Evolutionary conservation across 2,888 invertebrate species (phyloP).

Genomic region (Leucania comma): DNA sequence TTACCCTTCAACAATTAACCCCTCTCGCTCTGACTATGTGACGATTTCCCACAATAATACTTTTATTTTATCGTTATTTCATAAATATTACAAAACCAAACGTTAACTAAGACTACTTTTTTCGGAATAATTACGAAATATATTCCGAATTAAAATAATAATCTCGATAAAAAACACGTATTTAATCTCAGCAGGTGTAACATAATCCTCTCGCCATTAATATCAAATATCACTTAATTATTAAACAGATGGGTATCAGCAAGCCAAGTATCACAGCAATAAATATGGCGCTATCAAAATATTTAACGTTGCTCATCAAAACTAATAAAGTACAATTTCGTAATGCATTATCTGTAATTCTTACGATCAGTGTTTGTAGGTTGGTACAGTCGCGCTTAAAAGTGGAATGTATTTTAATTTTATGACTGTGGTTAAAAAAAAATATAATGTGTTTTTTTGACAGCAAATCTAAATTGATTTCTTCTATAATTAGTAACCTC

Average conservation of each 20-base stretch:
- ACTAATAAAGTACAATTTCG: slow-evolving; percentile 65
- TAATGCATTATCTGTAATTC: slow-evolving; percentile 69
- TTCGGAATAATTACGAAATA: slow-evolving; percentile 5
- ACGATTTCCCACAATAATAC: no score
- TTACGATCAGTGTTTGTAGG: slow-evolving; percentile 71
- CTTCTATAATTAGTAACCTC: not conserved
- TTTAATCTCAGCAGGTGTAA: slow-evolving; percentile 44
- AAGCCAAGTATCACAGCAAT: slow-evolving; percentile 38
- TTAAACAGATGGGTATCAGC: slow-evolving; percentile 42
- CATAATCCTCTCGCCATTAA: slow-evolving; percentile 48
- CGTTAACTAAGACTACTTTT: not conserved
- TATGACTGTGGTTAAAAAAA: not conserved
- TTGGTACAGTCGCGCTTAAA: slow-evolving; percentile 61
- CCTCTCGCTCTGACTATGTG: no score
- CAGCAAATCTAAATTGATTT: slow-evolving; percentile 22
- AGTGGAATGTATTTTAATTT: not conserved
- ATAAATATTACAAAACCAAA: not conserved
- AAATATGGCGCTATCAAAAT: slow-evolving; percentile 63
- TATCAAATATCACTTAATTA: slow-evolving; percentile 68
- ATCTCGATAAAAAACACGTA: slow-evolving; percentile 33
- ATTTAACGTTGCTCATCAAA: slow-evolving; percentile 62
- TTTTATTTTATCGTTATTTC: no score
- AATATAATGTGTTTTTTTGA: slow-evolving; percentile 18
- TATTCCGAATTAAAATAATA: slow-evolving; percentile 5
- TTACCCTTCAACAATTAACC: no score